Evolutionary conservation across 2,888 invertebrate genomes (phyloP).

Genomic region (Liodrosophila aerea): DNA sequence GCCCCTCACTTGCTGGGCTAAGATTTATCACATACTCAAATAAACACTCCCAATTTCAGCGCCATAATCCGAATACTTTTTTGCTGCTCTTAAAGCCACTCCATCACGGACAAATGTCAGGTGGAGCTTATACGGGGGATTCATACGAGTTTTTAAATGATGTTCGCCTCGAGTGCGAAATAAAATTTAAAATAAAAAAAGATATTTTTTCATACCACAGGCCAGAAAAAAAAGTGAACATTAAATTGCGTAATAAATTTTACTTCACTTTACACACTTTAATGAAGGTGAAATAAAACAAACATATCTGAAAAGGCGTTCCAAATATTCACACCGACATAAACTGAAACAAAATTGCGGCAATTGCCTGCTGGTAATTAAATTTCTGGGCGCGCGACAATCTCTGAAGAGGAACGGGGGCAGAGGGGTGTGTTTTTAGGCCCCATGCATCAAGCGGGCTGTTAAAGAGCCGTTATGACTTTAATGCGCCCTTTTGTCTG

Average conservation of each 20-base stretch:
- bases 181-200: conserved; percentile 10
- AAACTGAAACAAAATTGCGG: conserved; percentile 26
- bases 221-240: conserved; percentile 16
- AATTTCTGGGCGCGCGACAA: conserved; percentile 35
- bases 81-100: conserved; percentile 16
- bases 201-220: not conserved
- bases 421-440: conserved; percentile 8
- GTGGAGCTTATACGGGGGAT: not conserved
- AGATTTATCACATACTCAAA: conserved; percentile 29
- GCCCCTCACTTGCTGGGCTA: not conserved
- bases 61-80: conserved; percentile 7
- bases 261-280: conserved; percentile 35
- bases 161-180: conserved; percentile 22
- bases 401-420: not conserved
- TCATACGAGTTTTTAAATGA: conserved; percentile 13
- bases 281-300: conserved; percentile 31
- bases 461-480: conserved; percentile 26
- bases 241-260: conserved; percentile 60
- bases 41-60: conserved; percentile 26
- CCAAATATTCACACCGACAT: conserved; percentile 32
- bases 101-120: conserved; percentile 10
- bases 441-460: conserved; percentile 33
- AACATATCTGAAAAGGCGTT: conserved; percentile 38
- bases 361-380: conserved; percentile 25
- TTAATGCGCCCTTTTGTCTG: conserved; percentile 37